These are phyloP conservation scores for Himantopus leucocephalus DNA, from an alignment of 2,113 vertebrate species.

Conservation along the genomic window DNA sequence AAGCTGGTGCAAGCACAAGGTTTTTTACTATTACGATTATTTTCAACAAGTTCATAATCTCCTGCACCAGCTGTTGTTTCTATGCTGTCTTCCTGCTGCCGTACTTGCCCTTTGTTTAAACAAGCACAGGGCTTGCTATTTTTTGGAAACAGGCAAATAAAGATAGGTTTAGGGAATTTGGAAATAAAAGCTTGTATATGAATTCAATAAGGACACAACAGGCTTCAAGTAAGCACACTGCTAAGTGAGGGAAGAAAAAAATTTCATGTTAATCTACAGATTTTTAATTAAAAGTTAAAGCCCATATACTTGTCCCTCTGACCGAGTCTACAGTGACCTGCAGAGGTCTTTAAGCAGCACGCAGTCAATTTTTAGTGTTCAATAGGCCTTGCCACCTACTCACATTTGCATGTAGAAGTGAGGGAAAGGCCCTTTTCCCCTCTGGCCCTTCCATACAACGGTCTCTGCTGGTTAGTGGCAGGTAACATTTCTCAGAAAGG, in stretches of 20 bases:
- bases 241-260: background rate
- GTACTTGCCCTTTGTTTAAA: background rate
- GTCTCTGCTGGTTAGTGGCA: background rate
- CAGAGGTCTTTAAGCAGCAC: background rate
- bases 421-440: background rate
- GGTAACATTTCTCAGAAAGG: background rate
- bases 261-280: background rate
- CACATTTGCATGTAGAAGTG: background rate
- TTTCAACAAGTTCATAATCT: background rate
- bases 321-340: background rate
- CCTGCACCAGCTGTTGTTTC: background rate
- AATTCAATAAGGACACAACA: background rate
- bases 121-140: background rate
- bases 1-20: background rate
- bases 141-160: background rate
- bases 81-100: background rate
- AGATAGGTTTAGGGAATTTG: background rate
- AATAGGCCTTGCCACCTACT: background rate
- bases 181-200: background rate
- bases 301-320: background rate
- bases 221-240: background rate
- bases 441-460: rapidly evolving
- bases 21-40: background rate
- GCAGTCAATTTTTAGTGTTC: background rate
- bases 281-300: background rate